A percentile compares a stretch with the other conserved stretches of the same genome.
phyloP scores from a whole-genome alignment of 2,888 invertebrate genomes.

The Zygaena filipendulae region DNA sequence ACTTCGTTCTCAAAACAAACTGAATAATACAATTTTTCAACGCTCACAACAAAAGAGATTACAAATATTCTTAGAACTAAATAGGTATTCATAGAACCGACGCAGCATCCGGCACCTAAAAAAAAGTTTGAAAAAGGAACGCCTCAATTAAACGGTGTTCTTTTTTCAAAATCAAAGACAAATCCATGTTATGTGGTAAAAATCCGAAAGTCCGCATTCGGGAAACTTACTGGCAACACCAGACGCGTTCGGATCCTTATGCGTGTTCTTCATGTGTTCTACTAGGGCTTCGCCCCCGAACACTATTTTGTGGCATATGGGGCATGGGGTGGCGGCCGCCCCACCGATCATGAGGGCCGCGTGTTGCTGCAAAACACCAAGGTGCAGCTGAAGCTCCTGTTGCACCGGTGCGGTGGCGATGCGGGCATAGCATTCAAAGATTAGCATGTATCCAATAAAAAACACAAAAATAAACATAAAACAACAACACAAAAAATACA shows the following conservation, averaged over 20 bases:
- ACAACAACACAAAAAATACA: constrained; percentile 24
- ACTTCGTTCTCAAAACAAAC: too few relatives aligned
- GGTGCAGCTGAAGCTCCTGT: constrained; percentile 90
- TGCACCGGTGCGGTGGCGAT: constrained; percentile 48
- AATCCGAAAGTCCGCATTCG: constrained; percentile 26
- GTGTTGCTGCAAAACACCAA: constrained; percentile 96
- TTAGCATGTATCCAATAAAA: constrained; percentile 44
- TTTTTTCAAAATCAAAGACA: constrained; percentile 6
- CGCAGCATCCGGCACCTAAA: too few relatives aligned
- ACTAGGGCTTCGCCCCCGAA: constrained; percentile 92
- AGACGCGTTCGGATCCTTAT: constrained; percentile 91
- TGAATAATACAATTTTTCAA: constrained; percentile 16
- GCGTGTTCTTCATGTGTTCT: constrained; percentile 96
- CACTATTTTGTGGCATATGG: constrained; percentile 94
- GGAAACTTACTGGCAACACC: constrained; percentile 88
- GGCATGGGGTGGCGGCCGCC: constrained; percentile 91
- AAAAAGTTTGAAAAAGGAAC: too few relatives aligned
- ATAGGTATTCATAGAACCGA: too few relatives aligned
- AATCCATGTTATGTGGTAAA: too few relatives aligned
- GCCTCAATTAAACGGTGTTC: too few relatives aligned
- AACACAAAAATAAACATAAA: constrained; percentile 26
- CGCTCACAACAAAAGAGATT: constrained; percentile 22
- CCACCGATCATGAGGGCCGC: constrained; percentile 92
- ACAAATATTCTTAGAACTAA: constrained; percentile 14
- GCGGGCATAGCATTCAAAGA: constrained; percentile 60